Evolutionary conservation across 23 tunicate species (phyloP).

Genomic region (Ciona savignyi): DNA sequence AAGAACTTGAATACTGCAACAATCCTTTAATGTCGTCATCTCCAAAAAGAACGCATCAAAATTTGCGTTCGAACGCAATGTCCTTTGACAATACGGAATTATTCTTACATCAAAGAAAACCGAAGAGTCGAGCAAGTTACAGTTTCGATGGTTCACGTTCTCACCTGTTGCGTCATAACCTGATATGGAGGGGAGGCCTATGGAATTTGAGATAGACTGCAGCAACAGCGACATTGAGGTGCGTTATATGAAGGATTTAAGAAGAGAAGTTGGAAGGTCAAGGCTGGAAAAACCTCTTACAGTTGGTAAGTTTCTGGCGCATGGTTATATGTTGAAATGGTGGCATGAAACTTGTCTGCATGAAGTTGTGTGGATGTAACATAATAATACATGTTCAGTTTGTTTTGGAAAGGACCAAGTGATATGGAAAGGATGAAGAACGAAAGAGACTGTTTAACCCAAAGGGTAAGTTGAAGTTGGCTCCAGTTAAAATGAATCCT

Average conservation of each 20-base stretch:
- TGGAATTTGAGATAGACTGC: constrained; percentile 71
- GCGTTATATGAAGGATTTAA: constrained; percentile 23
- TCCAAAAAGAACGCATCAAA: not conserved
- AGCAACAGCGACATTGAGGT: constrained; percentile 86
- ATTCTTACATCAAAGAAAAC: not conserved
- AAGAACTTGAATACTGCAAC: not conserved
- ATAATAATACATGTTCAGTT: constrained; percentile 17
- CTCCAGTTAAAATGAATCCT: too few species aligned
- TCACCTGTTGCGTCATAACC: not conserved
- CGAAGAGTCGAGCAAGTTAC: constrained; percentile 20
- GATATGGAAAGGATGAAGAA: constrained; percentile 12
- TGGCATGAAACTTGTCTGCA: not conserved
- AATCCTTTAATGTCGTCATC: constrained; percentile 5
- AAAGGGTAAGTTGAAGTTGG: too few species aligned
- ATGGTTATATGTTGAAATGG: not conserved
- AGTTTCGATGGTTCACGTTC: constrained; percentile 7
- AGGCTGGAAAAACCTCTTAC: not conserved
- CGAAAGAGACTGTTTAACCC: too few species aligned
- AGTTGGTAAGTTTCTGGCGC: not conserved
- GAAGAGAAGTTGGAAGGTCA: not conserved
- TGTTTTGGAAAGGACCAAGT: constrained; percentile 60
- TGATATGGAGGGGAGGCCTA: not conserved
- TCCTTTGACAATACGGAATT: not conserved
- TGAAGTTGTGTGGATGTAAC: not conserved
- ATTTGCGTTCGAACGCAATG: too few species aligned